Evolutionary conservation across 2,888 invertebrate genomes (phyloP).

Genomic region (Theristus sp.): DNA sequence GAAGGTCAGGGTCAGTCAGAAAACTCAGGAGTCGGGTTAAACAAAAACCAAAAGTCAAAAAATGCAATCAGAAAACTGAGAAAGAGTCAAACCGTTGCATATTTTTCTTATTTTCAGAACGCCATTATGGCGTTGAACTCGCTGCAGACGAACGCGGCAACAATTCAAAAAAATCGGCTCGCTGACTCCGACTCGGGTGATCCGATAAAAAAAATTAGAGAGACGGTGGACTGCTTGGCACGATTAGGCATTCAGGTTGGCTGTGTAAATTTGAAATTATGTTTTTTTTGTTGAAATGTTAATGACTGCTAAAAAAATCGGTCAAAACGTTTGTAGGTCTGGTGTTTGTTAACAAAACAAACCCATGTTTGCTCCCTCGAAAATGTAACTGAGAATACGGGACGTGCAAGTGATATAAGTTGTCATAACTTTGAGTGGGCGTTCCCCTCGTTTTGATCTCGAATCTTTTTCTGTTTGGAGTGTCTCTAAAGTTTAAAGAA

Average conservation of each 20-base stretch:
- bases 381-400: no score
- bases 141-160: neutral
- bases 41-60: neutral
- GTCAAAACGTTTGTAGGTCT: neutral
- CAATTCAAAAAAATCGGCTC: neutral
- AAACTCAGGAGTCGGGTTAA: no score
- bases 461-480: no score
- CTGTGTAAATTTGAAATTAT: neutral
- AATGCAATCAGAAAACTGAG: neutral
- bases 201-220: no score
- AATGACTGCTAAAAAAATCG: no score
- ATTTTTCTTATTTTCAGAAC: neutral
- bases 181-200: no score
- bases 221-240: neutral
- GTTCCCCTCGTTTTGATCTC: no score
- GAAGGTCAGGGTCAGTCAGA: no score
- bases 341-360: no score
- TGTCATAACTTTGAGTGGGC: neutral
- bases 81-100: neutral
- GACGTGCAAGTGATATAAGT: no score
- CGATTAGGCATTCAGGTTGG: neutral
- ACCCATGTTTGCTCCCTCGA: no score
- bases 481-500: no score
- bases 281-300: neutral
- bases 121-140: neutral